phyloP scores from a whole-genome alignment of 2,113 vertebrate genomes.

The Halichoeres trimaculatus region DNA sequence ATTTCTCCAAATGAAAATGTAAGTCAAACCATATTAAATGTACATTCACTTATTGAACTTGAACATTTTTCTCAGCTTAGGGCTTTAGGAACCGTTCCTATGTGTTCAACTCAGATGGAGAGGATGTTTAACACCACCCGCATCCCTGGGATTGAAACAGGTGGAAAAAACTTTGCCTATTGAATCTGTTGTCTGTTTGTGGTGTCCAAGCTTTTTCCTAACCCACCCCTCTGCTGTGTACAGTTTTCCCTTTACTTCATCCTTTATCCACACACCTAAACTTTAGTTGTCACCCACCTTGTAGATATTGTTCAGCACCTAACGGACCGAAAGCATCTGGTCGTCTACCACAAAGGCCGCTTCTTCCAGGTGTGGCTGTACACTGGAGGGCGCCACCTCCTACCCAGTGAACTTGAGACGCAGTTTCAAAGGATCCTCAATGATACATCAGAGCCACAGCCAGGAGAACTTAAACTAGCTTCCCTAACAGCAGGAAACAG shows the following conservation, averaged over 20 bases:
- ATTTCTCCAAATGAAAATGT: not conserved
- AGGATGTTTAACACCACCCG: slow-evolving; percentile 96
- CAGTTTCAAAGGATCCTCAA: slow-evolving; percentile 94
- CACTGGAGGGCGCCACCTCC: slow-evolving; percentile 86
- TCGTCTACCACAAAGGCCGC: slow-evolving; percentile 91
- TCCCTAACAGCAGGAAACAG: slow-evolving; percentile 91
- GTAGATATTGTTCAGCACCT: slow-evolving; percentile 91
- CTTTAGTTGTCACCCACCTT: not conserved
- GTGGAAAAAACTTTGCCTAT: slow-evolving; percentile 65
- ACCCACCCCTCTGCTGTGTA: not conserved
- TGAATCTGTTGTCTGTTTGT: not conserved
- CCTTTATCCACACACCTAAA: not conserved
- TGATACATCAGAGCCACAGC: slow-evolving; percentile 85
- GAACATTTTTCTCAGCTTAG: slow-evolving; percentile 81
- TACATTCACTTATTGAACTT: not conserved
- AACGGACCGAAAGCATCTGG: slow-evolving; percentile 88
- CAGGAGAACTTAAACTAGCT: slow-evolving; percentile 88
- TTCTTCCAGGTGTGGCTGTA: slow-evolving; percentile 93
- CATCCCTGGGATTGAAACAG: slow-evolving; percentile 90
- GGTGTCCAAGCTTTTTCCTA: not conserved
- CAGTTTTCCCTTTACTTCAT: not conserved
- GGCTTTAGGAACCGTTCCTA: slow-evolving; percentile 90
- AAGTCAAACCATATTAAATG: not conserved
- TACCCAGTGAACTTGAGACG: slow-evolving; percentile 88
- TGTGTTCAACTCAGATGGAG: slow-evolving; percentile 95